These are phyloP conservation scores for Jacana jacana DNA, from an alignment of 2,113 vertebrate genomes.

Conservation along the genomic window DNA sequence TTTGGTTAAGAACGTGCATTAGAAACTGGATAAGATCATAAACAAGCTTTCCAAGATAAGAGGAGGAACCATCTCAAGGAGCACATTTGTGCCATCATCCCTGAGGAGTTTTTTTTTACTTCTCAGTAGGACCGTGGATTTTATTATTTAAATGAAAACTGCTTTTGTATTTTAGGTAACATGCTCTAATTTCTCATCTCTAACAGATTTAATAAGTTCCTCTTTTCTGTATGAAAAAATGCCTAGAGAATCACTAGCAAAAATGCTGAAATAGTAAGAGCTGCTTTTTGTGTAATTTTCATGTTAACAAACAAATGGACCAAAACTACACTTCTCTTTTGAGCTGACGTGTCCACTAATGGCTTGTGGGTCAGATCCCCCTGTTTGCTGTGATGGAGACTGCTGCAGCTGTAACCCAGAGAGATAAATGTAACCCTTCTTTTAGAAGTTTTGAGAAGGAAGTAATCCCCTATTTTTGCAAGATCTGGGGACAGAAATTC, in stretches of 20 bases:
- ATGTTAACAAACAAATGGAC: background rate
- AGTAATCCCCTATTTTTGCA: background rate
- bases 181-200: background rate
- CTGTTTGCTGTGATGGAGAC: background rate
- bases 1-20: background rate
- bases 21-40: background rate
- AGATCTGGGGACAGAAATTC: background rate
- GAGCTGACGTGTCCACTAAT: background rate
- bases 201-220: background rate
- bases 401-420: slow-evolving; percentile 8
- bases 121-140: background rate
- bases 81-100: background rate
- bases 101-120: background rate
- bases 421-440: background rate
- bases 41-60: background rate
- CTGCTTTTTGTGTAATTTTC: background rate
- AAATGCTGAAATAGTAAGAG: background rate
- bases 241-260: background rate
- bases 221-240: background rate
- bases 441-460: background rate
- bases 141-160: background rate
- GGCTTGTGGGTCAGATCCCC: background rate
- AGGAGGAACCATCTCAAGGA: background rate
- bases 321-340: background rate
- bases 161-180: background rate